Evolutionary conservation across 2,113 vertebrate genomes (phyloP).

Genomic region (Dermatemys mawii): DNA sequence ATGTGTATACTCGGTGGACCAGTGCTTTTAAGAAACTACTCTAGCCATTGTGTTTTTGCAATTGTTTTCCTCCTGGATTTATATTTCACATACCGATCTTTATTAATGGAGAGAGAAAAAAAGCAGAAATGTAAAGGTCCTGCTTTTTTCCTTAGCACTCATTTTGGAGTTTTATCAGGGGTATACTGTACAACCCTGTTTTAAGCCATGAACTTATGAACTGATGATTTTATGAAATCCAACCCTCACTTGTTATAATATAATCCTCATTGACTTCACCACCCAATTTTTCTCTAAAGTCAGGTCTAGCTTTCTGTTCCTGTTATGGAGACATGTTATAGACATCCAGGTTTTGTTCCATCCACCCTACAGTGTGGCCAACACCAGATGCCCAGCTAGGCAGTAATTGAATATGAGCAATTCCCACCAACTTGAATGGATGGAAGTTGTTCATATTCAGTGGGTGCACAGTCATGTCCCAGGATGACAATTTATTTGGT

Average conservation of each 20-base stretch:
- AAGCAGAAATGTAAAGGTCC: slow-evolving; percentile 19
- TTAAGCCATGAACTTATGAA: slow-evolving; percentile 66
- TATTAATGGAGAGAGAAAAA: slow-evolving; percentile 45
- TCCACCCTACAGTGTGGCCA: not conserved
- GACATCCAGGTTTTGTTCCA: not conserved
- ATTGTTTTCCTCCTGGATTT: slow-evolving; percentile 29
- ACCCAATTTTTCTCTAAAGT: slow-evolving; percentile 33
- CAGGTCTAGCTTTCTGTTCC: slow-evolving; percentile 38
- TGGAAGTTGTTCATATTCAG: not conserved
- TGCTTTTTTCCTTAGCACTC: not conserved
- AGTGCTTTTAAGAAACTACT: slow-evolving; percentile 16
- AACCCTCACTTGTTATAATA: slow-evolving; percentile 47
- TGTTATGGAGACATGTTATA: not conserved
- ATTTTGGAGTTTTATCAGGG: slow-evolving; percentile 10
- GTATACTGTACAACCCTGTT: slow-evolving; percentile 48
- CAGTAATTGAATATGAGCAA: not conserved
- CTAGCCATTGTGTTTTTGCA: slow-evolving; percentile 29
- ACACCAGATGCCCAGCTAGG: not conserved
- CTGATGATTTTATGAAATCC: slow-evolving; percentile 67
- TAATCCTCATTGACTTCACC: slow-evolving; percentile 57
- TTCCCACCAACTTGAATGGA: not conserved
- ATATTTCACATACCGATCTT: slow-evolving; percentile 16
- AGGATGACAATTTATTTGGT: not conserved
- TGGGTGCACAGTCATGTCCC: not conserved
- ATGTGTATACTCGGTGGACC: slow-evolving; percentile 38